Evolutionary conservation across 2,113 vertebrate genomes (phyloP).

Genomic region (Gymnarchus niloticus): DNA sequence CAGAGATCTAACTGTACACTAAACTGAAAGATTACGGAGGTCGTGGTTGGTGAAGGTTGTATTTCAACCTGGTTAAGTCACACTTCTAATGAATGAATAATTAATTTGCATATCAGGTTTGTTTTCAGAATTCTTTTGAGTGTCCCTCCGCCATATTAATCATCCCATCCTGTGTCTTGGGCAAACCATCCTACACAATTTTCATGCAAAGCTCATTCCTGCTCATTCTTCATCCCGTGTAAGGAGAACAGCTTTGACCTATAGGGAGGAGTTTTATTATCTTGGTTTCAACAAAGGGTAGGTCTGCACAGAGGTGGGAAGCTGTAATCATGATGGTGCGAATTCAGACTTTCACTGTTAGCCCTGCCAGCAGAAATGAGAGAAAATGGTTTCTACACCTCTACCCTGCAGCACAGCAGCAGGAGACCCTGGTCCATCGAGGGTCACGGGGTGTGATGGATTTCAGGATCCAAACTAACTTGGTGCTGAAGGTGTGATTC

Average conservation of each 20-base stretch:
- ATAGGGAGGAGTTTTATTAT: neutral
- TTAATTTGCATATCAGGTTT: neutral
- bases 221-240: neutral
- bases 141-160: no score
- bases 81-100: neutral
- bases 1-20: no score
- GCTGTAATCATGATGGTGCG: neutral
- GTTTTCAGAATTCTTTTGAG: neutral
- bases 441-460: neutral
- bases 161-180: neutral
- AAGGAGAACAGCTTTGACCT: neutral
- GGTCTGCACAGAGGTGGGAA: neutral
- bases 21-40: no score
- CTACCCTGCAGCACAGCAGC: neutral
- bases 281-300: neutral
- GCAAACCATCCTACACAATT: neutral
- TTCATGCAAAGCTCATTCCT: no score
- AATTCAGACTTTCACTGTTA: slow-evolving; percentile 3
- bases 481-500: neutral
- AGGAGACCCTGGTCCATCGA: neutral
- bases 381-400: neutral
- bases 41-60: no score
- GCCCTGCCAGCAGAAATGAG: neutral
- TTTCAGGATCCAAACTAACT: neutral
- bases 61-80: no score